A percentile compares a stretch with the other conserved stretches of the same genome.
phyloP scores from a whole-genome alignment of 2,888 invertebrate species.

The Apodemia duryi region DNA sequence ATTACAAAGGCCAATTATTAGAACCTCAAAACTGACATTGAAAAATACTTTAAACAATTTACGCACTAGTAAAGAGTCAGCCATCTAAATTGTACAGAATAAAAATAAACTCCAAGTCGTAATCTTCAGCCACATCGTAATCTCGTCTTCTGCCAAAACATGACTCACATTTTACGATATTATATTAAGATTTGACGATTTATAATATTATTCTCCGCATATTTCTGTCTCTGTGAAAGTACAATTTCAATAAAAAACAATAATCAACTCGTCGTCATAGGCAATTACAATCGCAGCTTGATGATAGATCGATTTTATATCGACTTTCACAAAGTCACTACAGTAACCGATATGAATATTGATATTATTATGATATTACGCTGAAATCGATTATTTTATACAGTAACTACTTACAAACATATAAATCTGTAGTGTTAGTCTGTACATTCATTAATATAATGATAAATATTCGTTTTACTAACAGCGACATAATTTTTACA shows the following conservation, averaged over 20 bases:
- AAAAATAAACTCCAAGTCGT: constrained; percentile 1
- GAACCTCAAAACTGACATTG: too few relatives aligned
- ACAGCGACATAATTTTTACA: too few relatives aligned
- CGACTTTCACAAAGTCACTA: constrained; percentile 12
- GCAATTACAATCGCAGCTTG: constrained; percentile 14
- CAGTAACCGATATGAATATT: constrained; percentile 4
- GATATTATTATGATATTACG: constrained; percentile 1
- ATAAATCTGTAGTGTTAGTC: too few relatives aligned
- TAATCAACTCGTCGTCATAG: constrained; percentile 8
- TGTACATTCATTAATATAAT: too few relatives aligned
- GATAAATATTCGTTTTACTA: too few relatives aligned
- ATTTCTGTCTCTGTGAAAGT: constrained; percentile 9
- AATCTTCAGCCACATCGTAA: not conserved
- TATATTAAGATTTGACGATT: not conserved
- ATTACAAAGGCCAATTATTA: too few relatives aligned
- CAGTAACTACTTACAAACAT: too few relatives aligned
- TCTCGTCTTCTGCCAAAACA: constrained; percentile 1
- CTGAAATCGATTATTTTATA: not conserved
- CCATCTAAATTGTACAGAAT: not conserved
- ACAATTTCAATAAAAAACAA: constrained; percentile 15
- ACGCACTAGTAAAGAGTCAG: not conserved
- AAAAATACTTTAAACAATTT: not conserved
- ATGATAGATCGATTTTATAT: constrained; percentile 18
- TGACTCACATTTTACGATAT: not conserved
- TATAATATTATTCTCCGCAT: constrained; percentile 8